Evolutionary conservation across 2,888 invertebrate species (phyloP).

Genomic region (Mellilla xanthometata): DNA sequence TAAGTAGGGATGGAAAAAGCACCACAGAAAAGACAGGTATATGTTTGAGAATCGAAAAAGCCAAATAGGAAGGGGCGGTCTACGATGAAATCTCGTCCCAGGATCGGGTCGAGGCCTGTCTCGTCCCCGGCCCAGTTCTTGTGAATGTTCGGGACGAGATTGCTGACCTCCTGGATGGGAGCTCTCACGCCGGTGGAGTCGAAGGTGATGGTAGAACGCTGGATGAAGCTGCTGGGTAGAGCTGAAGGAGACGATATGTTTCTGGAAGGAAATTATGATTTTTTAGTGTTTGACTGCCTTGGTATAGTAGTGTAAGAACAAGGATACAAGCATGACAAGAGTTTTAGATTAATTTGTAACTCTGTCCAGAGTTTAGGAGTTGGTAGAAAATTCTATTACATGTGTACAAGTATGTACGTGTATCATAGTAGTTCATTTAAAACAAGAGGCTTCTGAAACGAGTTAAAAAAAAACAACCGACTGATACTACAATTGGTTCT

Average conservation of each 20-base stretch:
- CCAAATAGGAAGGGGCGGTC: conserved; percentile 44
- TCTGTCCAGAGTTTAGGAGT: too few relatives aligned
- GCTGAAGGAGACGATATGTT: conserved; percentile 34
- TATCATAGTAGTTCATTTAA: too few relatives aligned
- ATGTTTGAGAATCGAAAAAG: conserved; percentile 37
- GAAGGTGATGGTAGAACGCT: conserved; percentile 33
- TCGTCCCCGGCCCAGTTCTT: conserved; percentile 17
- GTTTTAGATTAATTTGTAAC: too few relatives aligned
- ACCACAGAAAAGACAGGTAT: conserved; percentile 36
- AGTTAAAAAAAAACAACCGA: too few relatives aligned
- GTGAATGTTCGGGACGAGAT: conserved; percentile 4
- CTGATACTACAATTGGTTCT: too few relatives aligned
- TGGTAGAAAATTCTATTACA: too few relatives aligned
- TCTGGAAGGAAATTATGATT: conserved; percentile 21
- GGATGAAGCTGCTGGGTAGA: conserved; percentile 31
- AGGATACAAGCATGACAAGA: too few relatives aligned
- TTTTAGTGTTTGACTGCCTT: too few relatives aligned
- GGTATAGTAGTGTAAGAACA: too few relatives aligned
- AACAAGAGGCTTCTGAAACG: too few relatives aligned
- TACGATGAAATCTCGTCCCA: conserved; percentile 39
- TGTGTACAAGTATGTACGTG: too few relatives aligned
- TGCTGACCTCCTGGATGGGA: conserved; percentile 15
- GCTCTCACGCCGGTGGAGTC: conserved; percentile 30
- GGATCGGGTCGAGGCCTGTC: conserved; percentile 27
- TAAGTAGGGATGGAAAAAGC: conserved; percentile 35